These are phyloP conservation scores for Parapristionchus giblindavisi DNA, from an alignment of 2,888 invertebrate genomes.

Conservation along the genomic window DNA sequence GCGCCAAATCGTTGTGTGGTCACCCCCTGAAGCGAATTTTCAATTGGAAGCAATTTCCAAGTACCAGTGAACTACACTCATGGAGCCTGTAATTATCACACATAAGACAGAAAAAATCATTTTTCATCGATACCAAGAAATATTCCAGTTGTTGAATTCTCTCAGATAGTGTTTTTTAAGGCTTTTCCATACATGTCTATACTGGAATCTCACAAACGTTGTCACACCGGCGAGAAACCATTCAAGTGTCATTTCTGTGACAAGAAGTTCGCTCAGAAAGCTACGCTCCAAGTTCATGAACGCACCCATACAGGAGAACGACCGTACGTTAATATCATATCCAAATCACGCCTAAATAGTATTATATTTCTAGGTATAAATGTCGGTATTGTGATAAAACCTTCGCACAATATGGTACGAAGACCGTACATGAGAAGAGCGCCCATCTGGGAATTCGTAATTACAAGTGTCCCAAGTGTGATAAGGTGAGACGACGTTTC, in stretches of 20 bases:
- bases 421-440: constrained; percentile 69
- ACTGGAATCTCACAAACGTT: constrained; percentile 69
- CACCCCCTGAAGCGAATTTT: too few species aligned
- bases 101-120: too few species aligned
- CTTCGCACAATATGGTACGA: constrained; percentile 70
- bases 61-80: too few species aligned
- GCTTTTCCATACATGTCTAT: constrained; percentile 68
- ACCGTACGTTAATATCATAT: constrained; percentile 54
- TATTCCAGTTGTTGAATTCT: too few species aligned
- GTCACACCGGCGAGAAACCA: constrained; percentile 70
- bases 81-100: too few species aligned
- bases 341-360: background rate
- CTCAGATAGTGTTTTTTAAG: too few species aligned
- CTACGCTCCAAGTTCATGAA: constrained; percentile 70
- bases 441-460: constrained; percentile 68
- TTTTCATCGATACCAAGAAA: too few species aligned
- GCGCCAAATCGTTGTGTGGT: too few species aligned
- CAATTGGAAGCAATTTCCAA: too few species aligned
- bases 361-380: constrained; percentile 56
- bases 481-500: constrained; percentile 45
- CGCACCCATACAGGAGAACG: constrained; percentile 69
- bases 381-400: constrained; percentile 69
- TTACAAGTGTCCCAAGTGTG: constrained; percentile 69
- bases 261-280: constrained; percentile 69
- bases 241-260: constrained; percentile 68